Evolutionary conservation across 2,113 vertebrate species (phyloP).

Genomic region (Plestiodon gilberti): DNA sequence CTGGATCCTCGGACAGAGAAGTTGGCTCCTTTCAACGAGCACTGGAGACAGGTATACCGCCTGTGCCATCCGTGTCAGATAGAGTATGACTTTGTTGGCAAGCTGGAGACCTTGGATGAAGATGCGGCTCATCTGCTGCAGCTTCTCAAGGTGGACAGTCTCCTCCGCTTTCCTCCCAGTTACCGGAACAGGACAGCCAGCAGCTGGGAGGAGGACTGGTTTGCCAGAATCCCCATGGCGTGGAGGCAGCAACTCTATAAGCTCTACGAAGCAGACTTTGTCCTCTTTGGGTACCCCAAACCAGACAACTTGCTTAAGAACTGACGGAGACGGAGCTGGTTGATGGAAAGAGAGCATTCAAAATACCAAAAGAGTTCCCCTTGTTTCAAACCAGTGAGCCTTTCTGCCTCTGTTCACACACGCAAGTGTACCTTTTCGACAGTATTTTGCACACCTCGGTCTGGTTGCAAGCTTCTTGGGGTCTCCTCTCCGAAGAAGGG

Average conservation of each 20-base stretch:
- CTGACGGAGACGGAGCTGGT: slow-evolving; percentile 54
- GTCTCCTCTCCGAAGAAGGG: not conserved
- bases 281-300: slow-evolving; percentile 93
- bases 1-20: slow-evolving; percentile 92
- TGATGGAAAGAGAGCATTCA: slow-evolving; percentile 16
- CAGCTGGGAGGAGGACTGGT: slow-evolving; percentile 94
- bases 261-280: slow-evolving; percentile 94
- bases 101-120: slow-evolving; percentile 92
- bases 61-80: slow-evolving; percentile 98
- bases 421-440: slow-evolving; percentile 57
- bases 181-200: slow-evolving; percentile 88
- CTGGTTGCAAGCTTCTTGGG: slow-evolving; percentile 22
- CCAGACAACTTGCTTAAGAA: slow-evolving; percentile 89
- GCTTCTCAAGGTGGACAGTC: slow-evolving; percentile 88
- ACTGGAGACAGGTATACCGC: slow-evolving; percentile 94
- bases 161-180: slow-evolving; percentile 90
- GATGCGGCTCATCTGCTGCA: slow-evolving; percentile 89
- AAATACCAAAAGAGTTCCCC: slow-evolving; percentile 61
- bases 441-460: slow-evolving; percentile 9
- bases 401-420: slow-evolving; percentile 1
- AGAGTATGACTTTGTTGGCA: slow-evolving; percentile 96
- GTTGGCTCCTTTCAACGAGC: slow-evolving; percentile 93
- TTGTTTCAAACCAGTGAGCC: slow-evolving; percentile 30
- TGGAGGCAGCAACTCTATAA: slow-evolving; percentile 90
- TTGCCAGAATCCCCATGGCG: slow-evolving; percentile 85